Evolutionary conservation across 2,797 vertebrate species (phyloP), one percentile per base, ranked within the genome.

Genomic region (Alca torda): DNA sequence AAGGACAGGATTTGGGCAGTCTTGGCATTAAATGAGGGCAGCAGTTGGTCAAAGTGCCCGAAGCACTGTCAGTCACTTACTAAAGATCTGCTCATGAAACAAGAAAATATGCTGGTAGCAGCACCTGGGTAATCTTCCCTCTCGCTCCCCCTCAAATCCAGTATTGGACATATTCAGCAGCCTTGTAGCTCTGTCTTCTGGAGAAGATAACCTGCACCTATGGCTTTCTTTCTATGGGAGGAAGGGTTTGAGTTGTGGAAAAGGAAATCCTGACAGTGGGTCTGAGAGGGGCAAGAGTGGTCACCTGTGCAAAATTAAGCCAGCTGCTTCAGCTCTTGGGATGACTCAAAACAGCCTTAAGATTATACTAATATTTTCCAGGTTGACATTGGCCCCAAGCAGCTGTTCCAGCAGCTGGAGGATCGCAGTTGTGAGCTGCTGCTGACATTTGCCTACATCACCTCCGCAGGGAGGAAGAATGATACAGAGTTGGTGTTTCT

Each of bases 401-500:
- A 87, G 70, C 81, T 94, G 84, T 68, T 87, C 8, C 37, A 90
- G 77, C 90, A 95, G 90, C 67, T 94, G 86, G 78, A 87, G 64
- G 21, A 54, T 64, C 2, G 1, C 0, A 1, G 6, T 13, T 17
- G 2, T n/a, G 81, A 79, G 64, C 64, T 81, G 53, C 23, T 89
- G 75, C 84, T 94, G 72, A 46, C n/a, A 64, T 89, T 88, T 90
- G 77, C 84, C 45, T 61, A 25, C 37, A 41, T 67, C 48, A 79
- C 23, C 50, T 87, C 78, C 3, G 0, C n/a, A 59, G 87, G 53
- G 77, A 91, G 80, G 77, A 72, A 61, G 31, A 79, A n/a, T 4
- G 7, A 30, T 67, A 26, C 0, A 0, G 74, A 74, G 60, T 6
- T 50, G 33, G 16, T 57, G 48, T 82, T 91, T 63, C 43, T 94